A percentile compares a stretch with the other conserved stretches of the same genome.
These are phyloP conservation scores for Ophion obscuratus DNA, from an alignment of 2,888 invertebrate genomes.

Conservation along the genomic window DNA sequence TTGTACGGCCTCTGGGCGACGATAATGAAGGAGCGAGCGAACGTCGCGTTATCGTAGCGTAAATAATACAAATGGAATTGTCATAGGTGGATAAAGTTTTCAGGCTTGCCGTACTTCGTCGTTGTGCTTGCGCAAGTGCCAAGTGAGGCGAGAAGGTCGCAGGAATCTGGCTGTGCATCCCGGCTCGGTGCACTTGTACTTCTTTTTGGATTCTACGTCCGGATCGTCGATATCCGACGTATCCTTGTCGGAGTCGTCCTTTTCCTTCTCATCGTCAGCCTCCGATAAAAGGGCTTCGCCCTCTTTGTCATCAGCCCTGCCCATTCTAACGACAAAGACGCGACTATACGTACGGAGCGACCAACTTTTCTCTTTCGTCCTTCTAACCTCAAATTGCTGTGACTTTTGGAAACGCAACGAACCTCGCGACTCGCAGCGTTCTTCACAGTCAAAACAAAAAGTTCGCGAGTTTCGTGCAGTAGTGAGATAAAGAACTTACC, in stretches of 20 bases:
- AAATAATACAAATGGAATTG: not conserved
- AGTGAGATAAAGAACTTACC: not conserved
- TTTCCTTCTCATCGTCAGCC: constrained; percentile 56
- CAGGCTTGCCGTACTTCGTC: constrained; percentile 85
- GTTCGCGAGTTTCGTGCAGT: not conserved
- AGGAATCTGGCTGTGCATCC: constrained; percentile 85
- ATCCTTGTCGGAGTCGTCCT: constrained; percentile 50
- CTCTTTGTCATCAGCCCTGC: constrained; percentile 51
- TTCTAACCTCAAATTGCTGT: not conserved
- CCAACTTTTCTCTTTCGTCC: not conserved
- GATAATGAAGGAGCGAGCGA: not conserved
- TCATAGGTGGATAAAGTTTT: not conserved
- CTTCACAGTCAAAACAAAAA: not conserved
- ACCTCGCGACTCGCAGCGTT: not conserved
- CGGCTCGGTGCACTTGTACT: constrained; percentile 83
- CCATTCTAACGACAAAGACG: constrained; percentile 44
- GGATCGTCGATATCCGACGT: constrained; percentile 40
- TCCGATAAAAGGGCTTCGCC: constrained; percentile 46
- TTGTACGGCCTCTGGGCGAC: constrained; percentile 86
- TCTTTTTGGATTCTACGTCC: constrained; percentile 69
- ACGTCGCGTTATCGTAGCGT: not conserved
- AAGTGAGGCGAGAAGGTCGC: constrained; percentile 85
- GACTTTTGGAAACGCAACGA: not conserved
- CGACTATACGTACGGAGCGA: not conserved
- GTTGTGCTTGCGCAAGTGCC: constrained; percentile 86